Conservation (phyloP, 2,113 vertebrate genomes). For the Anarrhichthys ocellatus region DNA sequence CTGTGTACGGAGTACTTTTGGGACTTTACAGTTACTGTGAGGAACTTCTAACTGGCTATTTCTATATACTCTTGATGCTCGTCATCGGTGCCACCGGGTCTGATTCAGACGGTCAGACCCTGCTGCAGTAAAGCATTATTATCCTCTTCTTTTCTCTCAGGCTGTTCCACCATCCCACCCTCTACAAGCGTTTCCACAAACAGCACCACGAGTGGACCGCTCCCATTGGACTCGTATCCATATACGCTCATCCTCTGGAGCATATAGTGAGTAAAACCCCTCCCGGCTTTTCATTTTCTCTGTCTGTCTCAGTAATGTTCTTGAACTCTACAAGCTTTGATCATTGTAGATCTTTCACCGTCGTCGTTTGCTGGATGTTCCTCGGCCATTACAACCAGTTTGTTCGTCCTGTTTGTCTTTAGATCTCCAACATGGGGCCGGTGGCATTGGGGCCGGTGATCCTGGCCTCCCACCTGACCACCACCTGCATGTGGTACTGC, state of each 20-base stretch:
- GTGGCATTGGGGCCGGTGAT: conserved; percentile 85
- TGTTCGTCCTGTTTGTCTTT: not conserved
- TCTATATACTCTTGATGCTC: too few species aligned
- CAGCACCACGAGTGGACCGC: conserved; percentile 97
- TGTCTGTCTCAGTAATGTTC: not conserved
- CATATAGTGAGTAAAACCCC: conserved; percentile 84
- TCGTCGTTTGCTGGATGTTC: not conserved
- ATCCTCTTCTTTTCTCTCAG: conserved; percentile 69
- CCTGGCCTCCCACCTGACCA: conserved; percentile 89
- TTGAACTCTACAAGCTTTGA: not conserved
- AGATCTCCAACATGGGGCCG: conserved; percentile 92
- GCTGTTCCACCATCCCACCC: conserved; percentile 88
- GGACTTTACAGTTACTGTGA: too few species aligned
- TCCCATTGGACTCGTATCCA: conserved; percentile 87
- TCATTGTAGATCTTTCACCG: not conserved
- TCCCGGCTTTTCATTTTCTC: too few species aligned
- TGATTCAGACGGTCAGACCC: too few species aligned
- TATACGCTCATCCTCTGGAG: conserved; percentile 92
- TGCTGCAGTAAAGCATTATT: not conserved
- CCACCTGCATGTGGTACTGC: conserved; percentile 87
- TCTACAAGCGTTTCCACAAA: conserved; percentile 93
- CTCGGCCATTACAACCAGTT: not conserved
- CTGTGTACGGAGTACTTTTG: too few species aligned
- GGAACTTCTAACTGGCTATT: too few species aligned
- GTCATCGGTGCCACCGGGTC: too few species aligned